These are phyloP conservation scores for Rhizoglyphus robini DNA, from an alignment of 1,140 invertebrate species.

Conservation along the genomic window DNA sequence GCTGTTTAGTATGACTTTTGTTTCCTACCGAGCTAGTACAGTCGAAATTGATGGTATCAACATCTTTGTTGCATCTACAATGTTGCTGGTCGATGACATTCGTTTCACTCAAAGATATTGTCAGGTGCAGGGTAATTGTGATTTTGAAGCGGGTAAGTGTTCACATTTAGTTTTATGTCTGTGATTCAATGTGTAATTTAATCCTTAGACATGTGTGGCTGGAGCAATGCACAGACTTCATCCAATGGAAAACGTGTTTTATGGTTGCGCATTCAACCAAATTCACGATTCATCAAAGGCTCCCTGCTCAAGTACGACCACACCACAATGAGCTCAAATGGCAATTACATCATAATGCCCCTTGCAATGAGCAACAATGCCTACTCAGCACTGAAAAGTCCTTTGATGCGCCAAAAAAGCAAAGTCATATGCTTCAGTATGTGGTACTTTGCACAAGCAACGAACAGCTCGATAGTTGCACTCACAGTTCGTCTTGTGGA, in stretches of 20 bases:
- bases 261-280: neutral
- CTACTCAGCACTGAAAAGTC: neutral
- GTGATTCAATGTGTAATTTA: neutral
- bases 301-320: neutral
- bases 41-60: neutral
- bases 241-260: neutral
- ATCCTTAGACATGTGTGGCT: constrained; percentile 23
- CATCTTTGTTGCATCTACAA: too few species aligned
- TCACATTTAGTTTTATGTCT: neutral
- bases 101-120: neutral
- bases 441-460: neutral
- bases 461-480: too few species aligned
- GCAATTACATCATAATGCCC: neutral
- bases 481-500: neutral
- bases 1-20: neutral
- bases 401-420: neutral
- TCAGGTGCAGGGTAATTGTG: constrained; percentile 23
- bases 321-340: neutral
- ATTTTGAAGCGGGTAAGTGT: constrained; percentile 22
- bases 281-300: neutral
- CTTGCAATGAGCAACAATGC: neutral
- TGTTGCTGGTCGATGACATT: neutral
- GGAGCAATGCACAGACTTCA: constrained; percentile 8
- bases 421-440: neutral
- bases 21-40: neutral